Conservation (phyloP, 1,140 invertebrate species). For the Proales similis region DNA sequence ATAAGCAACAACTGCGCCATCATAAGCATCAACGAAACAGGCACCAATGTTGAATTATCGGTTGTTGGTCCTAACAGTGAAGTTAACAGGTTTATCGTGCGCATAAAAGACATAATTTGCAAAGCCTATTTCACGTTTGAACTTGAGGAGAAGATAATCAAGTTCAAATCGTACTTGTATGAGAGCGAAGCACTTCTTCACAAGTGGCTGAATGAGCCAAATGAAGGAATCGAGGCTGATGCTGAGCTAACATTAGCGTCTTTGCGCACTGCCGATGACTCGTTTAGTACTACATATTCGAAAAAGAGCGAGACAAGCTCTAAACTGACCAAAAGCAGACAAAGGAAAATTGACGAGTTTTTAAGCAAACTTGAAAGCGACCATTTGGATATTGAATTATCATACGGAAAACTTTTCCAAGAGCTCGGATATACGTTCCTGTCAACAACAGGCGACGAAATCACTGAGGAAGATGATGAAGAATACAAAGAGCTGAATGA, state of each 20-base stretch:
- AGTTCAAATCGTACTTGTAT: slow-evolving; percentile 36
- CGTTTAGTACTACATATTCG: not conserved
- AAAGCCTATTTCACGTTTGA: slow-evolving; percentile 37
- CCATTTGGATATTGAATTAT: slow-evolving; percentile 35
- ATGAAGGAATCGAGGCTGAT: not conserved
- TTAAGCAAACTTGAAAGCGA: slow-evolving; percentile 30
- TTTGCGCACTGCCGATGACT: slow-evolving; percentile 4
- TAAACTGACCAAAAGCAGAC: slow-evolving; percentile 17
- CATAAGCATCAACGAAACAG: slow-evolving; percentile 23
- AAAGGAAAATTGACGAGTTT: slow-evolving; percentile 32
- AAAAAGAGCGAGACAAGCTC: not conserved
- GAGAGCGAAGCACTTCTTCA: slow-evolving; percentile 8
- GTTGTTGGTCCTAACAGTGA: slow-evolving; percentile 25
- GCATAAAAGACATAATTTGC: slow-evolving; percentile 33
- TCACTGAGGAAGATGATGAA: slow-evolving; percentile 8
- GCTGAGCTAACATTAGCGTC: slow-evolving; percentile 18
- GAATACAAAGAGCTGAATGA: slow-evolving; percentile 36
- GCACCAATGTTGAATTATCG: slow-evolving; percentile 20
- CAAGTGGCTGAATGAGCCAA: slow-evolving; percentile 26
- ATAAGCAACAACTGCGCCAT: slow-evolving; percentile 33
- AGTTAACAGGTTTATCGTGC: slow-evolving; percentile 26
- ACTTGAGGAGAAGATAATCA: slow-evolving; percentile 29
- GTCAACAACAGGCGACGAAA: not conserved
- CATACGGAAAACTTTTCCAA: slow-evolving; percentile 33
- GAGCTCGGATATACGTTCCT: slow-evolving; percentile 37